Conservation (phyloP, 2,113 vertebrate genomes). For the Hippopotamus amphibius region DNA sequence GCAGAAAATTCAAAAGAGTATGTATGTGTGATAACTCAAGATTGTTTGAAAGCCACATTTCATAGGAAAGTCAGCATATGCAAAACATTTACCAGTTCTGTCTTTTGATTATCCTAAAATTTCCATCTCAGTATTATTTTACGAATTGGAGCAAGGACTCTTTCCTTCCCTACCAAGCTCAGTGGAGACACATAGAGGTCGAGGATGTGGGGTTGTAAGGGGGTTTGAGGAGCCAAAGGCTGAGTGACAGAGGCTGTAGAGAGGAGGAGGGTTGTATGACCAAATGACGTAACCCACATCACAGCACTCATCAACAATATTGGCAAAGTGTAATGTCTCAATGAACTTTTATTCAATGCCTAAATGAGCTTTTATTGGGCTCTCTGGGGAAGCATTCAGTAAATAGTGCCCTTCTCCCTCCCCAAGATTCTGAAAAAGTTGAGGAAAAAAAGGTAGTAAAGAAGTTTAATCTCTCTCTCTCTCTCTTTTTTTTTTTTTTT, state of each 20-base stretch:
- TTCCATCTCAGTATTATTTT: neutral
- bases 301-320: neutral
- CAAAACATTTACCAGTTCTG: neutral
- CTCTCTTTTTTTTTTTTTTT: neutral
- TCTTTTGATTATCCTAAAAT: neutral
- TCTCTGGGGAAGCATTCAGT: neutral
- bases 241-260: neutral
- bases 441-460: neutral
- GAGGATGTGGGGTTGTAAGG: neutral
- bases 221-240: neutral
- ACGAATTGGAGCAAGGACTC: neutral
- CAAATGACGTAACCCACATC: neutral
- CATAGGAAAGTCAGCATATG: neutral
- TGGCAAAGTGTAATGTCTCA: neutral
- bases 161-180: neutral
- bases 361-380: neutral
- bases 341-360: neutral
- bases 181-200: neutral
- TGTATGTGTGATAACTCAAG: neutral
- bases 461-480: neutral
- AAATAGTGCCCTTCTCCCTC: neutral
- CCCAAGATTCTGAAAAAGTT: neutral
- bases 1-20: neutral
- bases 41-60: neutral
- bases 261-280: neutral